Evolutionary conservation across 2,113 vertebrate genomes (phyloP), one percentile per base, ranked within the genome.

Genomic region (Stomatorhinus ivindoensis): DNA sequence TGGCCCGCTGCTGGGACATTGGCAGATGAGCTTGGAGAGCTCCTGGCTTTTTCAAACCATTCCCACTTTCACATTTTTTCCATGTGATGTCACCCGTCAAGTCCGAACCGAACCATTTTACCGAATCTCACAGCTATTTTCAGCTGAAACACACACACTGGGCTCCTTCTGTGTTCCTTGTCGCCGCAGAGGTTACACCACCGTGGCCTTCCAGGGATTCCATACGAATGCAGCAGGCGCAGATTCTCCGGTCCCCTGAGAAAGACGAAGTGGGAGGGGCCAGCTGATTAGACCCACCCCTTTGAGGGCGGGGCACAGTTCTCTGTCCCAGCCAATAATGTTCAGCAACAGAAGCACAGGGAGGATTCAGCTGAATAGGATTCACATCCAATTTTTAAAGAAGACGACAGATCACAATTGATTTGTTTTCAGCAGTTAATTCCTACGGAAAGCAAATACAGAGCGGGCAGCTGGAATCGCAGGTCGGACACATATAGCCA

Each of bases 1-100:
- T 51, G 88, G 50, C 53, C 42, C 87, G 50, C 83, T 87, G 87
- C 48, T 88, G 55, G 88, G 48, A 87, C 50, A 89, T 83, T 61
- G 83, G 48, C 47, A 13, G 87, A 90, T 84, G 19, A 17, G 83
- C 85, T 55, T 86, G 21, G 19, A 44, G 50, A 39, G 51, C 86
- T 35, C 47, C 51, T 42, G 31, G 86, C 86, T 87, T 58, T 87
- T 61, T 58, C 31, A 55, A 44, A 35, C n/a, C n/a, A 73, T 88
- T 73, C 47, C 24, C 61, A 55, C 51, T 87, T 87, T 87, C 39
- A 61, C n/a, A 87, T 87, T 88, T 53, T 11, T 61, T 88, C 50
- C 86, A 87, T 53, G 27, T 87, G 86, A 35, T 51, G 46, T 50
- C 24, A 86, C n/a, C 24, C 11, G 1, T 47, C 46, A 27, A 31